A percentile compares a stretch with the other conserved stretches of the same genome.
Evolutionary conservation across 2,888 invertebrate species (phyloP).

Genomic region (Leptarthrus brevirostris): DNA sequence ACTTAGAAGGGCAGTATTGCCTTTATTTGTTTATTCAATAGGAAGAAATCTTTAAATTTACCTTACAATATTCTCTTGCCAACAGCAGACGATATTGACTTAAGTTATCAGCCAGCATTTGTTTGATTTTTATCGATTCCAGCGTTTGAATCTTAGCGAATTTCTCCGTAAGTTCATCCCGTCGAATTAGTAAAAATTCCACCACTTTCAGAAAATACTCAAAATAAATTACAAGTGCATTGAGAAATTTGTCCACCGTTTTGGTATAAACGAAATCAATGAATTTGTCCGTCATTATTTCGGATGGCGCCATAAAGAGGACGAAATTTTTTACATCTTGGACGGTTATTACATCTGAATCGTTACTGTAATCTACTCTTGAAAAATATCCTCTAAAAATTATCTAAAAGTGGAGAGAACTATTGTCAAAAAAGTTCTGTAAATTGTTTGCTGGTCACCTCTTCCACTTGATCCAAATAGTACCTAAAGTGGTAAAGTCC

Average conservation of each 20-base stretch:
- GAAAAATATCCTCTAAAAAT: slow-evolving; percentile 56
- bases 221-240: slow-evolving; percentile 64
- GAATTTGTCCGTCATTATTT: slow-evolving; percentile 58
- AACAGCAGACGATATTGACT: slow-evolving; percentile 63
- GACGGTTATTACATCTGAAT: slow-evolving; percentile 60
- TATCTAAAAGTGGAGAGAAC: slow-evolving; percentile 31
- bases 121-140: slow-evolving; percentile 61
- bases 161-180: slow-evolving; percentile 61
- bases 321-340: slow-evolving; percentile 64
- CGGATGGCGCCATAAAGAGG: slow-evolving; percentile 61
- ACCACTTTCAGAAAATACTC: slow-evolving; percentile 64
- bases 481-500: slow-evolving; percentile 60
- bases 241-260: slow-evolving; percentile 60
- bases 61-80: slow-evolving; percentile 63
- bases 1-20: no score
- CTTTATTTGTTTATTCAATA: no score
- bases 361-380: slow-evolving; percentile 57
- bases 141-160: slow-evolving; percentile 61
- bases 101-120: slow-evolving; percentile 60
- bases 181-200: slow-evolving; percentile 62
- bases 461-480: slow-evolving; percentile 62
- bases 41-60: slow-evolving; percentile 4
- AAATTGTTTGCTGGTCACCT: slow-evolving; percentile 55
- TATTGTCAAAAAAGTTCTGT: no score
- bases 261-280: slow-evolving; percentile 62